Base-by-base conservation (phyloP, 1,140 invertebrate genomes). In the Anastatus disparis region DNA sequence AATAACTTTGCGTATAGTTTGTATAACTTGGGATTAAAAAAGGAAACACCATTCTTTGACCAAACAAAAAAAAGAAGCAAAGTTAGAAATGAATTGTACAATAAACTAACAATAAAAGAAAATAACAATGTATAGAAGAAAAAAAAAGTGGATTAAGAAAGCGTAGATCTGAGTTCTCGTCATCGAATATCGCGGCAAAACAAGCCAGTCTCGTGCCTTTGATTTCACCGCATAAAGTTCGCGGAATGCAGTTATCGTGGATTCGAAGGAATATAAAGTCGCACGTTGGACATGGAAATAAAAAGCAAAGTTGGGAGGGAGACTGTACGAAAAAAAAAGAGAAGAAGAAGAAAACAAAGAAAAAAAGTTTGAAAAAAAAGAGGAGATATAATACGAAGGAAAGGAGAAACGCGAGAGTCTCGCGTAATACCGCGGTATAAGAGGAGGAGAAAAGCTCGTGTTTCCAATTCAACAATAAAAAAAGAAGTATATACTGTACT, bases 401-500 rank as follows among this genome's bases (percentile, higher is more conserved):
- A 59, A 10, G 48, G 20, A 66, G 55, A 52, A 59, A 66, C 17
- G 48, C 27, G 42, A 38, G 48, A 42, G 24, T 35, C 12, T 59
- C 15, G 26, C 26, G n/a, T n/a, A 52, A 24, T 52, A 24, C 31
- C 17, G 17, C 31, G 42, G 15, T 35, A 40, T 10, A 42, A 24
- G 3, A 67, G 59, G n/a, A 56, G 62, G 29, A 65, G 62, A 53
- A 53, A 65, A 66, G 53, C 70, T 71, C 62, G 35, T 61, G 62
- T 71, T 65, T 71, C 53, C 62, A 42, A 65, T 71, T 66, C 62
- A 22, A 58, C 31, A 61, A 65, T 71, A 71, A 71, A 71, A 66
- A n/a, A 31, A 56, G 12, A 1, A n/a, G 17, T 26, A 24, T 3
- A 24, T 13, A 44, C 27, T 58, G 31, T 40, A 10, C 27, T 29